Evolutionary conservation across 2,888 invertebrate genomes (phyloP), one percentile per base, ranked within the genome.

Genomic region (Andrena bicolor): DNA sequence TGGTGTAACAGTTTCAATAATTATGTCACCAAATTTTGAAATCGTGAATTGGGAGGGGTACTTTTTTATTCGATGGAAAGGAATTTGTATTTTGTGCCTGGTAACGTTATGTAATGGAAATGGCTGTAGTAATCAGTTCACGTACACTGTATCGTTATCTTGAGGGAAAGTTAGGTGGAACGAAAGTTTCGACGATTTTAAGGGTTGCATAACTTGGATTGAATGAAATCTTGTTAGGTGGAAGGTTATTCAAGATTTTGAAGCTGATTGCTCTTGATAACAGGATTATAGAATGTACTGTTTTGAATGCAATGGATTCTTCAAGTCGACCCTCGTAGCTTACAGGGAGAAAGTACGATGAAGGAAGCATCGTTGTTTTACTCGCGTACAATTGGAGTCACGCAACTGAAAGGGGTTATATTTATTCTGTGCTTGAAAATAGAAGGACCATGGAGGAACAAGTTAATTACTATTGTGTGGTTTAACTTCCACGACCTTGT

Each of bases 381-480:
- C 0, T 10, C 23, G 4, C 23, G 10, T 56, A 1, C 56, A 10
- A 26, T 4, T 56, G 23, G 23, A 10, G 26, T 56, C 56, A 56
- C 56, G 56, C 56, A 56, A 51, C 51, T 51, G 51, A 20, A 56
- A 56, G 23, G 10, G 23, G 23, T 26, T 56, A 26, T 26, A 56
- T 23, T 56, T 23, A 23, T 26, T 23, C 23, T 23, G 8, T 26
- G 56, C 23, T 56, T 13, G 8, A 23, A 56, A 56, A 56, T 56
- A 56, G 56, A 56, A 13, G 56, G 23, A 26, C 8, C 20, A 56
- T 26, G 56, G 23, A 26, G 10, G 8, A 56, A 7, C 10, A 56
- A 56, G 56, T 56, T 56, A 56, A 56, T 56, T 56, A 13, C 26
- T 56, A 56, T 56, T 26, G 56, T 13, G 26, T 56, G 56, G 23